Evolutionary conservation across 2,113 vertebrate species (phyloP).

Genomic region (Acanthochromis polyacanthus): DNA sequence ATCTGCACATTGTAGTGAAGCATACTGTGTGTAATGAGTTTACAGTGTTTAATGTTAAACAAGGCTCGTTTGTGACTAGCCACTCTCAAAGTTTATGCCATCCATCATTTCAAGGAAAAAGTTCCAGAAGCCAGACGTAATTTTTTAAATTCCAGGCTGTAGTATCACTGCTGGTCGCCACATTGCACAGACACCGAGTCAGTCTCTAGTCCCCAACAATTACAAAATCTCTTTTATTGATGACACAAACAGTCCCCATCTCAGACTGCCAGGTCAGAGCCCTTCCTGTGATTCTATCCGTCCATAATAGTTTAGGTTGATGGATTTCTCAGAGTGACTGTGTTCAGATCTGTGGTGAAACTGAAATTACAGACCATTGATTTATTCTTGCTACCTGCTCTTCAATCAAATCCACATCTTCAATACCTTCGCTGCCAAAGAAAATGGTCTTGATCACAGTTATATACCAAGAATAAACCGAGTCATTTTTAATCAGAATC

Average conservation of each 20-base stretch:
- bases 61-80: neutral
- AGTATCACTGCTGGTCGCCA: neutral
- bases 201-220: conserved; percentile 32
- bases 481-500: neutral
- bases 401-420: neutral
- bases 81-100: neutral
- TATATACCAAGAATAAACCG: neutral
- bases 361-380: neutral
- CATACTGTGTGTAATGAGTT: neutral
- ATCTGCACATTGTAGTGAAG: too few species aligned
- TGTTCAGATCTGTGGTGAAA: neutral
- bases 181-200: neutral
- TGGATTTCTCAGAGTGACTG: conserved; percentile 1
- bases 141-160: neutral
- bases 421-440: neutral
- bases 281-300: neutral
- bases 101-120: neutral
- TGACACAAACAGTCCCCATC: conserved; percentile 30
- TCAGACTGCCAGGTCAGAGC: neutral
- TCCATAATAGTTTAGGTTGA: neutral
- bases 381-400: neutral
- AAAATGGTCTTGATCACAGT: neutral
- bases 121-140: neutral
- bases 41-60: neutral
- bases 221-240: conserved; percentile 21